Base-by-base conservation (phyloP, 53 echinoderm and acorn worm genomes). In the Stichopus horrens region DNA sequence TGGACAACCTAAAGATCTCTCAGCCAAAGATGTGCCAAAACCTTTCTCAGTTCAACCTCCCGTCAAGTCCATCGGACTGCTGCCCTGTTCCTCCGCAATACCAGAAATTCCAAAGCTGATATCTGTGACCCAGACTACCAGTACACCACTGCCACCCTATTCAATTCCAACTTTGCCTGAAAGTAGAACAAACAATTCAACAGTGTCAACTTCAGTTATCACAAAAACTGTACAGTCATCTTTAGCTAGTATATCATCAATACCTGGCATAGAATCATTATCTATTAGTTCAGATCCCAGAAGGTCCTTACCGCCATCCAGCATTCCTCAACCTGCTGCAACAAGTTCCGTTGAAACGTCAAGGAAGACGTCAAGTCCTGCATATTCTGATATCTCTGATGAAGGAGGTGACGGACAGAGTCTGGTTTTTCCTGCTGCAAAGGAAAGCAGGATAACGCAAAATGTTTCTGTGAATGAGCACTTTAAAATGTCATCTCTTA, bases 351-450 rank as follows among this genome's bases (percentile, higher is more conserved):
- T 57, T 74, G 87, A 87, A 74, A 74, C 87, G 4, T 9, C 19
- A 8, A 54, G 87, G 7, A 87, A 74, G 16, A 87, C 75, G 8
- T 87, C 87, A 4, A 96, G 96, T 65, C 99, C 99, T 22, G 97
- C 97, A 9, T 99, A 99, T 83, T 99, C 99, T 51, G 99, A 99
- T 81, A 99, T 99, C 18, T 99, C 99, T 57, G 95, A 99, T 88
- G 99, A 96, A 59, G 95, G 94, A 83, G 95, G 91, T 20, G 99
- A 99, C 65, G 86, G 83, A 11, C 91, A 90, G 23, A 85, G 83
- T 83, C 71, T 52, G 3, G 52, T 85, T 6, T 85, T 85, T 85
- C 65, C 37, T 65, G 66, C 18, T 67, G 19, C 85, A 22, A 65
- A 85, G 85, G 85, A 67, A 52, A 67, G 65, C 18, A 63, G 67